Conservation (phyloP, 2,888 invertebrate genomes). For the Alloplasta piceator region DNA sequence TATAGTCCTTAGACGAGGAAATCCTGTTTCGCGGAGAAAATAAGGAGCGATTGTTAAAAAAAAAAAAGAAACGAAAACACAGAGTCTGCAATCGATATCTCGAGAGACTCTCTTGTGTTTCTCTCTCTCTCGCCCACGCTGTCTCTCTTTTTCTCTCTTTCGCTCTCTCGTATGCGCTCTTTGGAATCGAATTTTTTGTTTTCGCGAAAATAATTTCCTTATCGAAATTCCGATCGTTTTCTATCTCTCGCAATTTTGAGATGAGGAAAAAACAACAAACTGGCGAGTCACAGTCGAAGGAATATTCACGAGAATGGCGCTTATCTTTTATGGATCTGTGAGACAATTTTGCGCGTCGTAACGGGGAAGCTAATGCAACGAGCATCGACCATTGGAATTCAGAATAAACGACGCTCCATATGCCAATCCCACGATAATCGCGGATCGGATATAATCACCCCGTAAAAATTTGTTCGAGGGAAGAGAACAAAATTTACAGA, state of each 20-base stretch:
- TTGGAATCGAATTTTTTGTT: conserved; percentile 32
- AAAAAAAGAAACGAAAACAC: conserved; percentile 22
- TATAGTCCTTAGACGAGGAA: conserved; percentile 33
- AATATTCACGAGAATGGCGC: conserved; percentile 20
- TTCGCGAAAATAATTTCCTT: conserved; percentile 55
- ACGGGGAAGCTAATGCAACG: conserved; percentile 45
- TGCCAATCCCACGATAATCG: too few relatives aligned
- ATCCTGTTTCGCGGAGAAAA: conserved; percentile 59
- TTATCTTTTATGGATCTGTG: conserved; percentile 33
- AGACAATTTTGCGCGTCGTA: conserved; percentile 41
- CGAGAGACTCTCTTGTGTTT: conserved; percentile 37
- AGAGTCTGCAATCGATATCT: conserved; percentile 55
- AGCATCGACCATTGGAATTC: conserved; percentile 29
- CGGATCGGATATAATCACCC: too few relatives aligned
- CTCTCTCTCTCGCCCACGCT: conserved; percentile 56
- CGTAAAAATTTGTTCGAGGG: too few relatives aligned
- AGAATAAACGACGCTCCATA: neutral
- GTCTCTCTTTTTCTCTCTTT: conserved; percentile 7
- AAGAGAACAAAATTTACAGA: too few relatives aligned
- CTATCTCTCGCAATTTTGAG: conserved; percentile 46
- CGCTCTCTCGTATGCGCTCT: conserved; percentile 28
- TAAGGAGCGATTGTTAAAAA: conserved; percentile 16
- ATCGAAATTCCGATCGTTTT: conserved; percentile 56
- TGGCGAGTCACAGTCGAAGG: conserved; percentile 12
- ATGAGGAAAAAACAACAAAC: conserved; percentile 15